Percentiles rank a stretch among this genome's conserved stretches.
phyloP scores from a whole-genome alignment of 2,113 vertebrate species.

The Rhineura floridana region DNA sequence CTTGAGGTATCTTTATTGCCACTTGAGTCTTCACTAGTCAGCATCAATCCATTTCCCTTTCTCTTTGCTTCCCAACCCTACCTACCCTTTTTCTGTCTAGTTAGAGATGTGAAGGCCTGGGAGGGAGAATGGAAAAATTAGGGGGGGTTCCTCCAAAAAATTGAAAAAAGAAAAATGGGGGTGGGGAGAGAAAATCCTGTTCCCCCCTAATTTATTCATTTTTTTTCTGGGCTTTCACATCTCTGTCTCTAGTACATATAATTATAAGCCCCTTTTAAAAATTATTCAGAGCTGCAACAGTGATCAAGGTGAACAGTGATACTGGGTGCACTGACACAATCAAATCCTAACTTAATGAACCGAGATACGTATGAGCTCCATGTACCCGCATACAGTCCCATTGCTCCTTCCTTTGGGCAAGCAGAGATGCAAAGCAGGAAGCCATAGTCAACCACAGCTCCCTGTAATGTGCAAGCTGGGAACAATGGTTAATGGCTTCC shows the following conservation, averaged over 20 bases:
- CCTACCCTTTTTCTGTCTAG: background rate
- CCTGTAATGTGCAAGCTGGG: background rate
- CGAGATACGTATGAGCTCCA: background rate
- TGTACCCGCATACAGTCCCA: background rate
- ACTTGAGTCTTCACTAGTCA: background rate
- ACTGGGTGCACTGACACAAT: background rate
- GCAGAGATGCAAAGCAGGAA: background rate
- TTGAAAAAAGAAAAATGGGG: no score
- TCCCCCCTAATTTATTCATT: no score
- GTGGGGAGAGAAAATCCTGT: no score
- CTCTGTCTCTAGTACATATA: no score
- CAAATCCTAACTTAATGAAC: background rate
- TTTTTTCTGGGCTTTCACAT: no score
- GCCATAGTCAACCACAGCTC: background rate
- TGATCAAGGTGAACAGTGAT: background rate
- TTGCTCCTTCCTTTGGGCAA: background rate
- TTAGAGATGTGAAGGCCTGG: no score
- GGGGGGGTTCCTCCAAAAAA: no score
- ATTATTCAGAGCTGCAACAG: background rate
- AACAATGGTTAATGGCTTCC: background rate
- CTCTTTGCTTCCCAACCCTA: background rate
- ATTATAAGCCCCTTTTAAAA: no score
- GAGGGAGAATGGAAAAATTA: no score
- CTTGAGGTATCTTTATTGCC: background rate
- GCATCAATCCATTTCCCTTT: background rate